phyloP scores from a whole-genome alignment of 2,888 invertebrate species.

The Pomacea canaliculata region DNA sequence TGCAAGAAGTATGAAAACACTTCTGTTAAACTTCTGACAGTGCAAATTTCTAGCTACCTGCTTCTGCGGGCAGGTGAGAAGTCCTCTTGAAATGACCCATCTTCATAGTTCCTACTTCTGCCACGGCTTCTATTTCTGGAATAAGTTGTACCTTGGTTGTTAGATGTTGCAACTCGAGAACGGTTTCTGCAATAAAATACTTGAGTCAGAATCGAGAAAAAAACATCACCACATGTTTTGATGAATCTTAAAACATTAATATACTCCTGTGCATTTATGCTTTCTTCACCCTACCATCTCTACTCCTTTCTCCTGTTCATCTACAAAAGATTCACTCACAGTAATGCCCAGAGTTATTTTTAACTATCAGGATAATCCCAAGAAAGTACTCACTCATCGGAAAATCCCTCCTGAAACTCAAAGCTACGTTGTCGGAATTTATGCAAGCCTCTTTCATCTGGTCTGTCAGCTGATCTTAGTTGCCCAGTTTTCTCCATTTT shows the following conservation, averaged over 20 bases:
- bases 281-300: too few relatives aligned
- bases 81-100: slow-evolving; percentile 22
- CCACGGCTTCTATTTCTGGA: slow-evolving; percentile 6
- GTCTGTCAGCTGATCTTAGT: slow-evolving; percentile 67
- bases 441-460: slow-evolving; percentile 57
- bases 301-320: too few relatives aligned
- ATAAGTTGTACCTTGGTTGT: not conserved
- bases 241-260: too few relatives aligned
- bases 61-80: slow-evolving; percentile 24
- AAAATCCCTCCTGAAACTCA: slow-evolving; percentile 28
- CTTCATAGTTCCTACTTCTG: slow-evolving; percentile 9
- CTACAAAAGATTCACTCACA: too few relatives aligned
- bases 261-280: too few relatives aligned
- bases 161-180: not conserved
- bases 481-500: slow-evolving; percentile 81
- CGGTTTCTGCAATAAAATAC: not conserved
- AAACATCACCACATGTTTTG: too few relatives aligned
- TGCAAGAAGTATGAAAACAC: too few relatives aligned
- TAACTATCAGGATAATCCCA: too few relatives aligned
- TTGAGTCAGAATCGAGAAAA: too few relatives aligned
- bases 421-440: slow-evolving; percentile 37
- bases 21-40: too few relatives aligned
- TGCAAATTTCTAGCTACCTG: slow-evolving; percentile 12
- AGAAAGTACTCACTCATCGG: slow-evolving; percentile 30
- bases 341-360: too few relatives aligned